Conservation (phyloP, 2,888 invertebrate species). For the Platynereis dumerilii region DNA sequence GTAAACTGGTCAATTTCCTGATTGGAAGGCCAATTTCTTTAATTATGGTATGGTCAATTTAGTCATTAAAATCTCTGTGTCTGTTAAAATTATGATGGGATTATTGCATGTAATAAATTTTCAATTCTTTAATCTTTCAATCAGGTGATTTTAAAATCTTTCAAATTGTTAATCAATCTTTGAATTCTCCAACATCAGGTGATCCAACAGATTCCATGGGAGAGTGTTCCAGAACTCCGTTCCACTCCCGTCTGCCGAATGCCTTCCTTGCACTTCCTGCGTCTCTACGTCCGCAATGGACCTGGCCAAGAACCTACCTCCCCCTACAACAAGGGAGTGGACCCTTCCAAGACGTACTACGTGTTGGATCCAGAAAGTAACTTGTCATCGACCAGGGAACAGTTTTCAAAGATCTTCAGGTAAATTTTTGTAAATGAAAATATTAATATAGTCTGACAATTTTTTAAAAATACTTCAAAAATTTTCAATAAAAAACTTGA, state of each 20-base stretch:
- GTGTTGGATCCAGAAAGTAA: constrained; percentile 77
- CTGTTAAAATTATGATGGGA: no score
- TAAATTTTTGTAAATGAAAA: constrained; percentile 32
- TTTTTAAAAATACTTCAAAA: no score
- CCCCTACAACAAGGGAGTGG: constrained; percentile 45
- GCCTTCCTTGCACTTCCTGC: constrained; percentile 69
- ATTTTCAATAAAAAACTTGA: no score
- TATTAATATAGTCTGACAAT: background rate
- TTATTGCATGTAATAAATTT: no score
- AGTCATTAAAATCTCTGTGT: no score
- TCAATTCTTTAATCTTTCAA: no score
- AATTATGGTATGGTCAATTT: no score
- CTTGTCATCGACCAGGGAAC: constrained; percentile 71
- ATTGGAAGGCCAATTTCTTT: no score
- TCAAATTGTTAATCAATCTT: no score
- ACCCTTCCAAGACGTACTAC: constrained; percentile 70
- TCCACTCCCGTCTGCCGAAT: constrained; percentile 77
- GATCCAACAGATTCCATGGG: constrained; percentile 81
- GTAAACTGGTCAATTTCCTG: no score
- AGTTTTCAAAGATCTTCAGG: constrained; percentile 55
- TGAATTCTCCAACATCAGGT: no score
- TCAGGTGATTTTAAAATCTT: no score
- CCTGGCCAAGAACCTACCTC: constrained; percentile 27
- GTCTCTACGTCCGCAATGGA: constrained; percentile 15
- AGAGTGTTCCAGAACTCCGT: constrained; percentile 73